Base-by-base conservation (phyloP, 2,113 vertebrate species). In the Oryzias woworae region DNA sequence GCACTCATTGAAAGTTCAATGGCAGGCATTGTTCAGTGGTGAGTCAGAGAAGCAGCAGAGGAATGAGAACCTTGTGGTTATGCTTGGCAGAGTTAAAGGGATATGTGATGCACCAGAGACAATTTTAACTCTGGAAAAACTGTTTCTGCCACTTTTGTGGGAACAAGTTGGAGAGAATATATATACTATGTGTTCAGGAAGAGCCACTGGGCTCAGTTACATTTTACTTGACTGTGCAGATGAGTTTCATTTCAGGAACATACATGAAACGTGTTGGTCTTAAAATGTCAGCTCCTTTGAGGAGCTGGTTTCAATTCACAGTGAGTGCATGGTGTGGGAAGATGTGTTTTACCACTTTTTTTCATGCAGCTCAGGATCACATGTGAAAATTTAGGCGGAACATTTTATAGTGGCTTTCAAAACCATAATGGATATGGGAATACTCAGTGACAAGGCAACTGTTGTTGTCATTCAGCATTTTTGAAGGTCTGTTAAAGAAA, bases 1-100 rank as follows among this genome's bases (percentile, higher is more conserved):
- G 66, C 85, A 73, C 31, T 49, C 78, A 62, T 80, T 75, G 52
- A 76, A 78, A 62, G 56, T 87, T 92, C 79, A 92, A 92, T 89
- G 81, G 87, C 68, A 57, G 81, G 69, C 84, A 89, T 92, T 91
- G 90, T 92, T 92, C 81, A 42, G 71, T 61, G 74, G 83, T 88
- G 89, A 87, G 80, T 90, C 85, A 88, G 70, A 76, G 61, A 58
- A 70, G 68, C 64, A 54, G 52, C 28, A 28, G 62, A 53, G 71
- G 78, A n/a, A 47, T 31, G 49, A 56, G 77, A 36, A 26, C 47
- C 73, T 53, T 81, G 85, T 36, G 77, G 82, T 77, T 71, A 58
- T 14, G 62, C 47, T 80, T 87, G 88, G 86, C 88, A 82, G 53
- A 4, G 55, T 22, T 2, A 58, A 58, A 64, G 78, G 85, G 82